Evolutionary conservation across 2,888 invertebrate genomes (phyloP).

Genomic region (Leucoma salicis): DNA sequence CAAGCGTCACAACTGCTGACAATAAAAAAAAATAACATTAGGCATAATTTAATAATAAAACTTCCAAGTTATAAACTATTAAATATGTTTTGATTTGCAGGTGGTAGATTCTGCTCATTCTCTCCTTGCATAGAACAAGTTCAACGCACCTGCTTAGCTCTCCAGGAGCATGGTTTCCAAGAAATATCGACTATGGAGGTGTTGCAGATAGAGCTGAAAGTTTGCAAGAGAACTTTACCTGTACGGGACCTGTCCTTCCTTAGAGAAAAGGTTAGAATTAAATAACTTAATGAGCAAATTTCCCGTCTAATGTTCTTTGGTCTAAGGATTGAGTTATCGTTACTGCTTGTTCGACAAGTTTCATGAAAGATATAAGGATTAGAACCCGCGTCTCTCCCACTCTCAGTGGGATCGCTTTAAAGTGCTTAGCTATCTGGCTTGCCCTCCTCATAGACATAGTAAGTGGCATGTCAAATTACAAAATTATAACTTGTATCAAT

Average conservation of each 20-base stretch:
- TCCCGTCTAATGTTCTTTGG: no score
- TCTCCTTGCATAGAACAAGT: conserved; percentile 99
- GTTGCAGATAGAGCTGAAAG: conserved; percentile 88
- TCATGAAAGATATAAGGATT: no score
- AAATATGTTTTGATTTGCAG: conserved; percentile 63
- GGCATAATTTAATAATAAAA: no score
- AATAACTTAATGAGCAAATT: no score
- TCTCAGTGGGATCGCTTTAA: no score
- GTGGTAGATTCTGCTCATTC: conserved; percentile 97
- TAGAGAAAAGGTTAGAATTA: conserved; percentile 84
- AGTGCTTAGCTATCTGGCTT: no score
- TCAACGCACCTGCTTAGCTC: conserved; percentile 90
- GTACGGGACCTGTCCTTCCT: conserved; percentile 87
- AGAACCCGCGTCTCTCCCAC: no score
- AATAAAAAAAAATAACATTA: no score
- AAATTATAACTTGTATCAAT: no score
- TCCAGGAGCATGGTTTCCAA: conserved; percentile 89
- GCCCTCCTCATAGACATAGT: no score
- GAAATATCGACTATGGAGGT: conserved; percentile 95
- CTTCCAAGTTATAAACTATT: neutral
- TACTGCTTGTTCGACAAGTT: neutral
- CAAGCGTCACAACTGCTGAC: no score
- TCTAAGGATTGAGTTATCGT: neutral
- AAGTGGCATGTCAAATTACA: no score
- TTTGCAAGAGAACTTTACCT: conserved; percentile 85